Evolutionary conservation across 2,888 invertebrate species (phyloP), one percentile per base, ranked within the genome.

Genomic region (Nymphalis urticae): DNA sequence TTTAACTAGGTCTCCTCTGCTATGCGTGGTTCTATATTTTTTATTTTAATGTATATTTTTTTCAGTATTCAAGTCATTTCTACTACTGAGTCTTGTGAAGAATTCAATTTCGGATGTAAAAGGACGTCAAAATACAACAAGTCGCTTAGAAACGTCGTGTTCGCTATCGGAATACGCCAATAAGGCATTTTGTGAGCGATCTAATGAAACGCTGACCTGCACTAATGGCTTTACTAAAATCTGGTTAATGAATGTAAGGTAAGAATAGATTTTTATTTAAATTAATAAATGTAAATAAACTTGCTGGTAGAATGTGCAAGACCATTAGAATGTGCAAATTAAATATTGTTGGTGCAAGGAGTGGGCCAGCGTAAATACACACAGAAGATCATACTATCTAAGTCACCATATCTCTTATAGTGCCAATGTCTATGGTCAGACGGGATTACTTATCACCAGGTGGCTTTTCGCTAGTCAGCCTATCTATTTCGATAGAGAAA

Each of bases 161-260:
- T 82, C 84, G 0, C 76, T 87, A 8, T 71, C 79, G 13, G 87
- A 88, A 61, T 82, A 82, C 71, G 70, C 76, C 0, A 59, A 74
- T 0, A 78, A 72, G 21, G 86, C 85, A 0, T 76, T 78, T 2
- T 91, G 91, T 66, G 60, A 75, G 1, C 80, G 78, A 47, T 74
- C 78, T 1, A 76, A 82, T 21, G 72, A 76, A 2, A 74, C 71
- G 2, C 77, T 91, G 16, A 70, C 77, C 6, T 91, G 91, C 72
- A 76, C 72, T 24, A 77, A 81, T 60, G 91, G 90, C 0, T 76
- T 91, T 8, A 75, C 82, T 1, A 77, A 71, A 10, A 76, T 81
- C 60, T 90, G 88, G 88, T 77, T 83, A 48, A 79, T 75, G 48
- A 84, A 80, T 19, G 74, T 79, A 47, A 85, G 85, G 91, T 90